Conservation (phyloP, 1,140 invertebrate species). For the Drosophila insularis region DNA sequence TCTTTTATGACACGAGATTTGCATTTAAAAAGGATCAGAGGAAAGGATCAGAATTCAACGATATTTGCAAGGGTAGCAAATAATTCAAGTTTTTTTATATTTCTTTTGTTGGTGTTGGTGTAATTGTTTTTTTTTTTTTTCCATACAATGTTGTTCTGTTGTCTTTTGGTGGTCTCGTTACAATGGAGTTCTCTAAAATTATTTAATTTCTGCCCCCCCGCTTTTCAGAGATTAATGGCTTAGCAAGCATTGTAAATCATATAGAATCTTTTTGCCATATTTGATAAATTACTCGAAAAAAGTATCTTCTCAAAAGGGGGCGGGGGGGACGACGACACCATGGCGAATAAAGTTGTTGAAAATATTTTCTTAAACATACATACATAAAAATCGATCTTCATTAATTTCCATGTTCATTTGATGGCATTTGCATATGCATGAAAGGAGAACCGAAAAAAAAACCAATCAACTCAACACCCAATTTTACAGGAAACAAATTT, state of each 20-base stretch:
- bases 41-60: not conserved
- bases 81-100: not conserved
- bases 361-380: conserved; percentile 36
- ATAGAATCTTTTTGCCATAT: not conserved
- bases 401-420: conserved; percentile 62
- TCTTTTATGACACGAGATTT: conserved; percentile 29
- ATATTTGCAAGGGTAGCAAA: conserved; percentile 9
- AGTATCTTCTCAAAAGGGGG: conserved; percentile 2
- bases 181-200: too few species aligned
- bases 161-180: not conserved
- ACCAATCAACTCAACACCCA: conserved; percentile 74
- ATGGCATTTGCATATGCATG: conserved; percentile 57
- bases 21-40: conserved; percentile 46
- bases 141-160: not conserved
- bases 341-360: conserved; percentile 70
- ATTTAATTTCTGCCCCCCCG: not conserved
- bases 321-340: conserved; percentile 5
- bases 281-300: conserved; percentile 48
- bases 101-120: too few species aligned
- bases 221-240: conserved; percentile 36
- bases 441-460: conserved; percentile 30
- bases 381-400: conserved; percentile 72
- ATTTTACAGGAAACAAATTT: conserved; percentile 65
- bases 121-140: not conserved
- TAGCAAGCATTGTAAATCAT: conserved; percentile 69